A percentile compares a stretch with the other conserved stretches of the same genome.
These are phyloP conservation scores for Strongylocentrotus purpuratus DNA, from an alignment of 35 echinoderm and acorn worm species.

Conservation along the genomic window DNA sequence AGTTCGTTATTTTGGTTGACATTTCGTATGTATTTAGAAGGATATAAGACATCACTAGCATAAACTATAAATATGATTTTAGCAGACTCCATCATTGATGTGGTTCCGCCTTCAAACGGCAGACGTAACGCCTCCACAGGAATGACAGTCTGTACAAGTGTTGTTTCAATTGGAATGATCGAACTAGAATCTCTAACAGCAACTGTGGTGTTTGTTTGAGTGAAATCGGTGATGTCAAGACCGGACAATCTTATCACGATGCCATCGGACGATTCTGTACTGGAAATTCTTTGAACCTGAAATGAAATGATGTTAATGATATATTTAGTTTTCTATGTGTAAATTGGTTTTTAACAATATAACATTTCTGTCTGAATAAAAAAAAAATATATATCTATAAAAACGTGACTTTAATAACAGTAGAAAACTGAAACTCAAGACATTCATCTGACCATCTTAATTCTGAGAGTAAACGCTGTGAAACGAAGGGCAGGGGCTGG, in stretches of 20 bases:
- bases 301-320: background rate
- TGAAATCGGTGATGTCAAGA: background rate
- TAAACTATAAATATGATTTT: background rate
- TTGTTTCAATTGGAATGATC: background rate
- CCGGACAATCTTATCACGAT: background rate
- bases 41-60: background rate
- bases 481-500: too few species aligned
- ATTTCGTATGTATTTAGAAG: background rate
- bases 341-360: background rate
- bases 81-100: background rate
- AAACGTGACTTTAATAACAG: background rate
- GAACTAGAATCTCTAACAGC: background rate
- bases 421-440: too few species aligned
- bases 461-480: too few species aligned
- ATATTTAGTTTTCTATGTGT: background rate
- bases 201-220: background rate
- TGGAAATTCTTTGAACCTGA: background rate
- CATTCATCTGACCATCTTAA: too few species aligned
- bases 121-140: background rate
- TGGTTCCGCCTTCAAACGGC: background rate
- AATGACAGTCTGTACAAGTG: background rate
- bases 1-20: background rate
- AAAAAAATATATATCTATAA: background rate
- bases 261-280: background rate
- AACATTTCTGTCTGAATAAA: background rate